Base-by-base conservation (phyloP, 2,113 vertebrate species). In the Lota lota region DNA sequence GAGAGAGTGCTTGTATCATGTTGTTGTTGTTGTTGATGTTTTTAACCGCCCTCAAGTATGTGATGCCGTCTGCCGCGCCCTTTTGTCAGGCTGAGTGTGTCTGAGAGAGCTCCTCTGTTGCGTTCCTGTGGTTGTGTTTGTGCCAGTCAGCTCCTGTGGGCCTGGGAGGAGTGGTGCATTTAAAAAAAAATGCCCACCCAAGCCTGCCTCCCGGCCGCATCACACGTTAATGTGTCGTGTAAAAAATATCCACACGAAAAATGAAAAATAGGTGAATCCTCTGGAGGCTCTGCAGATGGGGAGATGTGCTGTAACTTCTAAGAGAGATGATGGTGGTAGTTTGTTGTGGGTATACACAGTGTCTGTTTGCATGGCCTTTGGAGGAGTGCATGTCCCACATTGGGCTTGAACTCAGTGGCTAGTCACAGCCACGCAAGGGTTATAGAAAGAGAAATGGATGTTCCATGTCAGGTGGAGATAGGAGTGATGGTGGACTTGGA, bases 181-280 rank as follows among this genome's bases (percentile, higher is more conserved):
- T 60, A 22, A 22, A 14, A 61, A 14, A 61, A 64, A 66, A 72
- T 40, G 73, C 70, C 78, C 84, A 75, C 74, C 80, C 59, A 76
- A 64, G 62, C 72, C 66, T 77, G 82, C 84, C 81, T 83, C 87
- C 83, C 68, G 74, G 84, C 82, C 87, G 63, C 82, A 76, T 74
- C 79, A 69, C 81, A 54, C 18, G 61, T 84, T 88, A 47, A 90
- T 93, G 87, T 92, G 90, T 90, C 87, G 85, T 92, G 91, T 90
- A 88, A 88, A 87, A 78, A 10, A 47, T 10, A 47, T 47, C 40
- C 10, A 47, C 8, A 47, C 40, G 12, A 47, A 47, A 47, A 47
- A 47, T 10, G 40, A 47, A 47, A 47, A 47, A 47, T 47, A 81
- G 86, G 89, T 67, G 84, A 78, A 73, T 91, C 91, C 83, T 74